These are phyloP conservation scores for Leistus spinibarbis DNA, from an alignment of 2,888 invertebrate species.

Conservation along the genomic window DNA sequence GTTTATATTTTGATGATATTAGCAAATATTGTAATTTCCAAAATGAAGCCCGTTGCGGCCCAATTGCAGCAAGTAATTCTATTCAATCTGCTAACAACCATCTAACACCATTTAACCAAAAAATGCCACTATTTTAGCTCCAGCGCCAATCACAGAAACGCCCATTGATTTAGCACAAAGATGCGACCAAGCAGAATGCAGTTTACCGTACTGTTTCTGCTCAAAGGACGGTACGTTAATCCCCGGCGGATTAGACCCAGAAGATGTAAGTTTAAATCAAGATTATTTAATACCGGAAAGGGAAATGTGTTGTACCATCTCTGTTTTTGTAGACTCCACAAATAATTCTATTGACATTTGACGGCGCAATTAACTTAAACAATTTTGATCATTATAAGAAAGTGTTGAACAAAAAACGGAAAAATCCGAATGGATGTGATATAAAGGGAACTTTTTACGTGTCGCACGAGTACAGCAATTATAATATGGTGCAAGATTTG, in stretches of 20 bases:
- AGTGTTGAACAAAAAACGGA: conserved; percentile 78
- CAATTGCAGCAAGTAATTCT: conserved; percentile 86
- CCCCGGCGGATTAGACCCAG: conserved; percentile 81
- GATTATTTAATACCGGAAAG: not conserved
- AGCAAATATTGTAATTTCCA: conserved; percentile 91
- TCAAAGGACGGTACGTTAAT: conserved; percentile 89
- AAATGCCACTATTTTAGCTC: conserved; percentile 63
- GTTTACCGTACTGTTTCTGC: conserved; percentile 89
- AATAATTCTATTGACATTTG: conserved; percentile 91
- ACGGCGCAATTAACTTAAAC: conserved; percentile 91
- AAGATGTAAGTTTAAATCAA: conserved; percentile 71
- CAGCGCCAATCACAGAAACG: conserved; percentile 80
- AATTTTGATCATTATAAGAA: conserved; percentile 88
- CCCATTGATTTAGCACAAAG: conserved; percentile 79
- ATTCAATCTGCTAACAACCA: not conserved
- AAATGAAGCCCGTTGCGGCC: conserved; percentile 88
- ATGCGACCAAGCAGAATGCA: conserved; percentile 78
- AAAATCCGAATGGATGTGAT: conserved; percentile 89
- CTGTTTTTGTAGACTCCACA: conserved; percentile 77
- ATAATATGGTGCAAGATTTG: conserved; percentile 88
- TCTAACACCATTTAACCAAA: not conserved
- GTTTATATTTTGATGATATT: conserved; percentile 87
- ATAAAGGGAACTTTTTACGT: conserved; percentile 92
- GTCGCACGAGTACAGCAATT: conserved; percentile 91
- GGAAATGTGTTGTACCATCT: conserved; percentile 14